Conservation (phyloP, 2,113 vertebrate genomes). For the Zapus hudsonius region DNA sequence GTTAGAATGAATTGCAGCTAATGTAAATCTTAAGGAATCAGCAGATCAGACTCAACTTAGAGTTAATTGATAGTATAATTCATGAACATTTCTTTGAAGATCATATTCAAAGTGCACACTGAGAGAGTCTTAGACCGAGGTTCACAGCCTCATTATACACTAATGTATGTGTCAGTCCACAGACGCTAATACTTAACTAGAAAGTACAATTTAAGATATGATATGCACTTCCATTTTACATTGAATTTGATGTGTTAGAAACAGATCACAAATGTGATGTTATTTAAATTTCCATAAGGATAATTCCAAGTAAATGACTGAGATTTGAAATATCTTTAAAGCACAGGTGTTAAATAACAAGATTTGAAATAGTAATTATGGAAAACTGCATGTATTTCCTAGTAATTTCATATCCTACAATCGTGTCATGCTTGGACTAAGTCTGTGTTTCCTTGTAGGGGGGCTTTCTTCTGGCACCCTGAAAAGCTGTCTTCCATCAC, state of each 20-base stretch:
- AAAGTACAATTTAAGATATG: slow-evolving; percentile 1
- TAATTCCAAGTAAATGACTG: slow-evolving; percentile 11
- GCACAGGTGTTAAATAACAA: background rate
- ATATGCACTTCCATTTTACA: slow-evolving; percentile 31
- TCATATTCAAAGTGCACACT: slow-evolving; percentile 11
- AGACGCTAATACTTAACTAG: background rate
- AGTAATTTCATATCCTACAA: background rate
- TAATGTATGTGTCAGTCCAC: background rate
- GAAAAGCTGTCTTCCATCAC: background rate
- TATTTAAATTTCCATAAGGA: background rate
- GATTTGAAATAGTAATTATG: slow-evolving; percentile 23
- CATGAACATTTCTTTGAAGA: background rate
- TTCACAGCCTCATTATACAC: slow-evolving; percentile 23
- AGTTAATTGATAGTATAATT: background rate
- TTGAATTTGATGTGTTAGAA: slow-evolving; percentile 9
- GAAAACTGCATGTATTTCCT: background rate
- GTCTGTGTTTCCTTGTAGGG: too few species aligned
- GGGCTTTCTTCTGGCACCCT: background rate
- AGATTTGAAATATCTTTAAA: background rate
- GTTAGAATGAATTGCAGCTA: too few species aligned
- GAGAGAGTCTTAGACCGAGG: background rate
- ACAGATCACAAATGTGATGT: background rate
- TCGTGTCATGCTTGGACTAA: too few species aligned
- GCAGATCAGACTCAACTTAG: background rate
- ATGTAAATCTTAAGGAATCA: slow-evolving; percentile 16